A percentile compares a stretch with the other conserved stretches of the same genome.
These are phyloP conservation scores for Sylvietta virens DNA, from an alignment of 2,113 vertebrate genomes.

Conservation along the genomic window DNA sequence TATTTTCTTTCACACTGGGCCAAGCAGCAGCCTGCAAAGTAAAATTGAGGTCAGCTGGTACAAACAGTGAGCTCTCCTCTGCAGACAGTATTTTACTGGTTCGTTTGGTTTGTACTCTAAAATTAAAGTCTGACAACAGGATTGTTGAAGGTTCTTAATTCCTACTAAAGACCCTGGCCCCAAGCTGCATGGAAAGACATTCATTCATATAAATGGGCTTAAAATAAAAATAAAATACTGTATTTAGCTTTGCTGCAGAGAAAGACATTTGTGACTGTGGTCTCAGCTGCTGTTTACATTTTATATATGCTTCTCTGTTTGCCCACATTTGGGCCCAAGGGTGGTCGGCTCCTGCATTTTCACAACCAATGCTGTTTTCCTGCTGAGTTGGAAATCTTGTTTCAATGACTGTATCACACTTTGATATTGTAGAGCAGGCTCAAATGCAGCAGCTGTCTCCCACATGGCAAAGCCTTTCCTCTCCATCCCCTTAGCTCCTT, in stretches of 20 bases:
- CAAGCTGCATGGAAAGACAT: not conserved
- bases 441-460: not conserved
- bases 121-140: not conserved
- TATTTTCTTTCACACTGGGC: not conserved
- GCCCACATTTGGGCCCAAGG: not conserved
- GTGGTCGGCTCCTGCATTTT: not conserved
- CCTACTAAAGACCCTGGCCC: not conserved
- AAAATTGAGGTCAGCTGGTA: slow-evolving; percentile 3
- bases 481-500: accelerated
- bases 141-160: not conserved
- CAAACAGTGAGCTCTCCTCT: not conserved
- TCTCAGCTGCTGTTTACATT: not conserved
- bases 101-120: not conserved
- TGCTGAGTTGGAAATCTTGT: not conserved
- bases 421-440: not conserved
- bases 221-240: not conserved
- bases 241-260: not conserved
- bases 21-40: not conserved
- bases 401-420: not conserved
- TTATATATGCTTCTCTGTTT: not conserved
- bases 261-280: not conserved
- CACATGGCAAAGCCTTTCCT: not conserved
- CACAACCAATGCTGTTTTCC: not conserved
- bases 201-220: not conserved
- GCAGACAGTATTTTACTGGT: not conserved